Percentiles rank a stretch among this genome's conserved stretches.
These are phyloP conservation scores for Platerodrilus igneus DNA, from an alignment of 2,888 invertebrate genomes.

Conservation along the genomic window DNA sequence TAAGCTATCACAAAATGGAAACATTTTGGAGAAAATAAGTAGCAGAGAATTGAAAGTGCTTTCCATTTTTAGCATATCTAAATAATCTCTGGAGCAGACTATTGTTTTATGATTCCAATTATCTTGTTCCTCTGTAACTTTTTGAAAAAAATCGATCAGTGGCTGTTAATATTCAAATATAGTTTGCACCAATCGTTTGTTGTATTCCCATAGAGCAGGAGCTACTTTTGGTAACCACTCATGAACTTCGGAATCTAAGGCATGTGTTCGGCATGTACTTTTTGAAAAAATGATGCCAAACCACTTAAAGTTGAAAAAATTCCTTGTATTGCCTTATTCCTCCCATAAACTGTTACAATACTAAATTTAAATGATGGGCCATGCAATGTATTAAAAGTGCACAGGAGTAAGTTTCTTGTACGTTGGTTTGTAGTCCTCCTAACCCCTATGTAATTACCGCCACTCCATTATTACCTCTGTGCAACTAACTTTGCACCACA, in stretches of 20 bases:
- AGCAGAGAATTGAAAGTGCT: too few relatives aligned
- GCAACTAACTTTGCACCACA: conserved; percentile 33
- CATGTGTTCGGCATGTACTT: conserved; percentile 29
- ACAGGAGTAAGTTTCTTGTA: conserved; percentile 27
- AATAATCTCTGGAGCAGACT: too few relatives aligned
- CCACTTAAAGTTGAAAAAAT: conserved; percentile 33
- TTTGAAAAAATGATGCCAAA: conserved; percentile 32
- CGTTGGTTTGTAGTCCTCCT: conserved; percentile 34
- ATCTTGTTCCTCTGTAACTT: too few relatives aligned
- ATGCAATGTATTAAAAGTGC: conserved; percentile 27
- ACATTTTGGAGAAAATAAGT: too few relatives aligned
- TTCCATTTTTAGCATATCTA: too few relatives aligned
- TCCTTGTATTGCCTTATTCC: conserved; percentile 30
- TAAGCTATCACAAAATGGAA: too few relatives aligned
- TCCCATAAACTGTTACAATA: conserved; percentile 29
- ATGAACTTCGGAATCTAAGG: conserved; percentile 19
- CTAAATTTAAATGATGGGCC: conserved; percentile 22
- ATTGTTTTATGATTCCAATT: too few relatives aligned
- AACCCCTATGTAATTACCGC: conserved; percentile 32
- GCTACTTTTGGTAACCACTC: conserved; percentile 21
- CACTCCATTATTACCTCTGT: conserved; percentile 37
- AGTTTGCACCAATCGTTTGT: conserved; percentile 20
- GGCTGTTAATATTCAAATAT: conserved; percentile 19
- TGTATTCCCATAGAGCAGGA: conserved; percentile 25
- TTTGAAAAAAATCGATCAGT: too few relatives aligned